Base-by-base conservation (phyloP, 2,888 invertebrate species). In the Phoronis australis region DNA sequence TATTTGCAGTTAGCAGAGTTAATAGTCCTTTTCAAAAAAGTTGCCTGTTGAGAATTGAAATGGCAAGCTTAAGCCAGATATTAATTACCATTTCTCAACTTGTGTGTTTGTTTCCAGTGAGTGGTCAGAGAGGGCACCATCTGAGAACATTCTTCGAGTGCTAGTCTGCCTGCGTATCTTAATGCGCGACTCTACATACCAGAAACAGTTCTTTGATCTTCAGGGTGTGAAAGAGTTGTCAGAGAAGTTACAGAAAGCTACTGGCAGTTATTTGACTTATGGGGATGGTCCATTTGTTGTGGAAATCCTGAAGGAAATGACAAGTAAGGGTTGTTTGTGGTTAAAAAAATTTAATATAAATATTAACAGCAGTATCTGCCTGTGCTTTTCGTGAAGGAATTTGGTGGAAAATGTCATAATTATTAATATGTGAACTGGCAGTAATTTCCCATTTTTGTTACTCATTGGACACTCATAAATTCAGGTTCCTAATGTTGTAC, bases 281-380 rank as follows among this genome's bases (percentile, higher is more conserved):
- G 66, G 66, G 6, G 70, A 71, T 48, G 64, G 61, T 5, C 65
- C 66, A 4, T 68, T 55, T 52, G 57, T 69, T 21, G 68, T 69
- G 38, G 71, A 73, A 42, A 71, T 73, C 41, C 65, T 75, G 24
- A 71, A 71, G 49, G 73, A 75, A 55, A 68, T 75, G 64, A 72
- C 72, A 48, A 75, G 73, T 75, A 64, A 65, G 73, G 61, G 3
- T 12, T n/a, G n/a, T n/a, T n/a, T n/a, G n/a, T n/a, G n/a, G n/a
- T n/a, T n/a, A n/a, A n/a, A n/a, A n/a, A n/a, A n/a, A n/a, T n/a
- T n/a, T n/a, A n/a, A n/a, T n/a, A n/a, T n/a, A n/a, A n/a, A n/a
- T n/a, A n/a, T n/a, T n/a, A n/a, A n/a, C n/a, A n/a, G n/a, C n/a
- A n/a, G n/a, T n/a, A n/a, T n/a, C n/a, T n/a, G n/a, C n/a, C n/a